Evolutionary conservation across 2,888 invertebrate genomes (phyloP).

Genomic region (Ditylenchus weischeri): DNA sequence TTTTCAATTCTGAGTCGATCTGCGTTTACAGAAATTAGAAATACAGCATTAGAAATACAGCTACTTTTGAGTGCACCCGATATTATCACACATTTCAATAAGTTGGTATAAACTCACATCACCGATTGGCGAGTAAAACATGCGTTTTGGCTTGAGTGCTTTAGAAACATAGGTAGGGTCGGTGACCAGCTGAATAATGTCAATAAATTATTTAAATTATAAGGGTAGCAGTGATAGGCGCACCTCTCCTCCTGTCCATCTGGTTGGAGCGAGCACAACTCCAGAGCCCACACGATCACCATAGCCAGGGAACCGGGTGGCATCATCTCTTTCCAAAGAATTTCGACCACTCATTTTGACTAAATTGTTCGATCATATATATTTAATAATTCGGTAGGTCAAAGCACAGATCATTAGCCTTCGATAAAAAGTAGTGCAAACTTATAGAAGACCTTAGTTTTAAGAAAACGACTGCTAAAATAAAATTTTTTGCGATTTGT

Average conservation of each 20-base stretch:
- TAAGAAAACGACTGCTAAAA: too few relatives aligned
- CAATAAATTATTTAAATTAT: not conserved
- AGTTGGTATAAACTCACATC: constrained; percentile 16
- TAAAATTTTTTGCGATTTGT: too few relatives aligned
- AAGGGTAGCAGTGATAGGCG: not conserved
- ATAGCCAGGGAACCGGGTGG: constrained; percentile 52
- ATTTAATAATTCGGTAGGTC: not conserved
- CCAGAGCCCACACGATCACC: constrained; percentile 56
- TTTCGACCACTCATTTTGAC: constrained; percentile 3
- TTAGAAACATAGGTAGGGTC: constrained; percentile 41
- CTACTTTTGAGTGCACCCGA: too few relatives aligned
- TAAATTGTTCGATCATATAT: not conserved
- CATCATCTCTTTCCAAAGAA: constrained; percentile 34
- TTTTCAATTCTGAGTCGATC: too few relatives aligned
- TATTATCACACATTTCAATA: too few relatives aligned
- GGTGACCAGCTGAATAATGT: constrained; percentile 42
- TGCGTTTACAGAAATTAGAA: too few relatives aligned
- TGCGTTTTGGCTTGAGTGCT: constrained; percentile 47
- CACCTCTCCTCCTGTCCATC: constrained; percentile 57
- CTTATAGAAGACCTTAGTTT: too few relatives aligned
- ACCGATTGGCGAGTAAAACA: constrained; percentile 58
- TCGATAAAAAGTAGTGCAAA: too few relatives aligned
- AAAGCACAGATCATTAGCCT: too few relatives aligned
- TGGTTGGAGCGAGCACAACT: constrained; percentile 49
- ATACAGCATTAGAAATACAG: too few relatives aligned